These are phyloP conservation scores for Epinephelus moara DNA, from an alignment of 2,113 vertebrate species.

Conservation along the genomic window DNA sequence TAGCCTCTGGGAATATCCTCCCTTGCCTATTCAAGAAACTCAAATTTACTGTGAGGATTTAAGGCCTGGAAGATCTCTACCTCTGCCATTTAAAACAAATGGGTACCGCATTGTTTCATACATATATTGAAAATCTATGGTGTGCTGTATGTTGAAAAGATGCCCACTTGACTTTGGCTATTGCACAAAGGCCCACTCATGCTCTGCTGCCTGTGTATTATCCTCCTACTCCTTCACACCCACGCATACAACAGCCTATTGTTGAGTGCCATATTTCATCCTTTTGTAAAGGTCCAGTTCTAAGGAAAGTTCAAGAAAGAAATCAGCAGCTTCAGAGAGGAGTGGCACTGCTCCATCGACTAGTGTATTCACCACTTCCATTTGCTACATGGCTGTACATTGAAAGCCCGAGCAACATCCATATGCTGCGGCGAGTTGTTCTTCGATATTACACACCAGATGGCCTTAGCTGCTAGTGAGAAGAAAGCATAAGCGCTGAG, in stretches of 20 bases:
- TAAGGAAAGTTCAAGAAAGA: constrained; percentile 54
- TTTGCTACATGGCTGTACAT: constrained; percentile 10
- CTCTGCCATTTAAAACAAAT: constrained; percentile 48
- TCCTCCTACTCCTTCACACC: constrained; percentile 61
- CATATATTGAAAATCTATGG: constrained; percentile 42
- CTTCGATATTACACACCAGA: constrained; percentile 46
- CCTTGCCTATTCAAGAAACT: constrained; percentile 42
- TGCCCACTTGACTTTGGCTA: constrained; percentile 54
- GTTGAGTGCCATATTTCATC: constrained; percentile 38
- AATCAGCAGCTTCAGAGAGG: constrained; percentile 36
- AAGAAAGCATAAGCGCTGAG: constrained; percentile 45
- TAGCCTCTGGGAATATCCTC: constrained; percentile 22
- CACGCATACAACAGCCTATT: constrained; percentile 55
- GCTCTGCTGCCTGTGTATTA: constrained; percentile 50
- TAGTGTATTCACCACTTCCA: background rate
- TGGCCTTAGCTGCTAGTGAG: constrained; percentile 48
- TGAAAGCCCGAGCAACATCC: constrained; percentile 18
- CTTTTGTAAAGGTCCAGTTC: constrained; percentile 36
- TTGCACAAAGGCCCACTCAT: constrained; percentile 47
- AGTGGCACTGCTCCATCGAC: constrained; percentile 1
- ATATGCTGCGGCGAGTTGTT: constrained; percentile 25
- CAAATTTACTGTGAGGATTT: constrained; percentile 53
- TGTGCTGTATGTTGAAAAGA: constrained; percentile 49
- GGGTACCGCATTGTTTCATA: constrained; percentile 28
- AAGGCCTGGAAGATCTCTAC: constrained; percentile 34